These are phyloP conservation scores for Benitochromis conjunctus DNA, from an alignment of 2,113 vertebrate species.

Conservation along the genomic window DNA sequence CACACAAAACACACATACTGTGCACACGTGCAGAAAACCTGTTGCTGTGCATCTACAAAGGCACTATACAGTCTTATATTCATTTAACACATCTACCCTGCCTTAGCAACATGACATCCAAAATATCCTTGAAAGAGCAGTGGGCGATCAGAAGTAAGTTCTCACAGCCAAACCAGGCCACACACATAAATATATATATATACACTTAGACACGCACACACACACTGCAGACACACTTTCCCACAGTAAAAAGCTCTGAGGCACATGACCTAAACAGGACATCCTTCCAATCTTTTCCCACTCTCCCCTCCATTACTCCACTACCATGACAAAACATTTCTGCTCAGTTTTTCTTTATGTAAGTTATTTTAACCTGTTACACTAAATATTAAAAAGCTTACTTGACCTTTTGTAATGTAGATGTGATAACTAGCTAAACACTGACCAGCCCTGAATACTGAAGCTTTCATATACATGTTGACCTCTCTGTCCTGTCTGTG, in stretches of 20 bases:
- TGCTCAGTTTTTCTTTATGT: background rate
- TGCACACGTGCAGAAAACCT: background rate
- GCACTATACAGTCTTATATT: background rate
- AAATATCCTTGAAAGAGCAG: background rate
- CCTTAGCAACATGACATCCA: background rate
- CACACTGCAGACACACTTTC: constrained; percentile 42
- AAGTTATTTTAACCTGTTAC: background rate
- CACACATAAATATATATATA: constrained; percentile 13
- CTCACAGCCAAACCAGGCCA: constrained; percentile 20
- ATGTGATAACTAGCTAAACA: background rate
- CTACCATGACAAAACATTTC: background rate
- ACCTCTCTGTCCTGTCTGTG: background rate
- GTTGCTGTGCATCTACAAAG: background rate
- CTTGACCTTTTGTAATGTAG: background rate
- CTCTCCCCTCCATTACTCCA: constrained; percentile 23
- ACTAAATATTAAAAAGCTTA: background rate
- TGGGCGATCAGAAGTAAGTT: background rate
- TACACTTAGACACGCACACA: background rate
- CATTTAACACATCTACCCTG: background rate
- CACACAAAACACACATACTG: background rate
- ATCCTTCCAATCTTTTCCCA: constrained; percentile 55
- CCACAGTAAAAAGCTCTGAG: constrained; percentile 59
- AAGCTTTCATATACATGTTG: background rate
- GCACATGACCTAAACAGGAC: constrained; percentile 67
- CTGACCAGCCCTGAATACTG: background rate